Conservation (phyloP, 2,113 vertebrate species). For the Chlorocebus sabaeus region DNA sequence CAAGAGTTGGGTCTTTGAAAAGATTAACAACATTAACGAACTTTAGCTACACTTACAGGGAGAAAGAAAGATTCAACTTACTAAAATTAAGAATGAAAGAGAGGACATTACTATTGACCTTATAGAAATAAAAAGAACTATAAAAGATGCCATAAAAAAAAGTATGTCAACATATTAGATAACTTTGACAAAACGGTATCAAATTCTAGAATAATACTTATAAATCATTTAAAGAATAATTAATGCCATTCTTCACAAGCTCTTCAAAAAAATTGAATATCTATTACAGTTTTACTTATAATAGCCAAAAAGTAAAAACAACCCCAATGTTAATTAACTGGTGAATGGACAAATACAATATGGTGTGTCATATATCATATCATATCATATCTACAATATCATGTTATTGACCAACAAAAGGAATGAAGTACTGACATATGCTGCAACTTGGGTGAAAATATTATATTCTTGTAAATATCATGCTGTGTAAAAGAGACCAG, state of each 20-base stretch:
- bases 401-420: too few relatives aligned
- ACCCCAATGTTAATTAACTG: not conserved
- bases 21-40: not conserved
- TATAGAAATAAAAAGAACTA: not conserved
- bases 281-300: not conserved
- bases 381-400: accelerated
- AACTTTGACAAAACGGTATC: not conserved
- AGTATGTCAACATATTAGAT: not conserved
- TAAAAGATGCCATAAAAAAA: not conserved
- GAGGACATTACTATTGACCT: not conserved
- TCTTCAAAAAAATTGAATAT: not conserved
- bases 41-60: not conserved
- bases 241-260: not conserved
- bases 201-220: not conserved
- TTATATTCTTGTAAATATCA: not conserved
- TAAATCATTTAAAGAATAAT: not conserved
- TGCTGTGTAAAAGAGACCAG: not conserved
- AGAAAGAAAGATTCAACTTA: not conserved
- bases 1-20: not conserved
- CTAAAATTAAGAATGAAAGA: not conserved
- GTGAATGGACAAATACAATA: not conserved
- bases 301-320: not conserved
- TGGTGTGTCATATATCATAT: accelerated
- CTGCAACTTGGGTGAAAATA: not conserved
- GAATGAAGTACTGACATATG: not conserved